A percentile compares a stretch with the other conserved stretches of the same genome.
Evolutionary conservation across 2,888 invertebrate species (phyloP).

Genomic region (Cephonodes hylas): DNA sequence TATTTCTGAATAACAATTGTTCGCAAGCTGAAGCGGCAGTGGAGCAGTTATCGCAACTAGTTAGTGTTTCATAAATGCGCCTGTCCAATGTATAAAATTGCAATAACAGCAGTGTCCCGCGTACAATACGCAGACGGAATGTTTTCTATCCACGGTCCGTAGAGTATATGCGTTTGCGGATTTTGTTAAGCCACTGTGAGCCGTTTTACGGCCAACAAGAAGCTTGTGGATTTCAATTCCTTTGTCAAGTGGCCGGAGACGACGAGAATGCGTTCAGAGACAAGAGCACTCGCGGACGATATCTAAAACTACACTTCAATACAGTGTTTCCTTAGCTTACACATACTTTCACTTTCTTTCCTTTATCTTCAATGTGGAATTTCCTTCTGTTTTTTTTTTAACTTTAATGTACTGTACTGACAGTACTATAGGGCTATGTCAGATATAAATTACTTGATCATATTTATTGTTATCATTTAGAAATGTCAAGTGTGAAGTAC

Average conservation of each 20-base stretch:
- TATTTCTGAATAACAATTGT: background rate
- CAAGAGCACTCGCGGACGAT: conserved; percentile 54
- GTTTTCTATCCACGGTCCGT: conserved; percentile 11
- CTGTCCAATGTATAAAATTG: conserved; percentile 9
- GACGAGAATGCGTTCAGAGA: conserved; percentile 54
- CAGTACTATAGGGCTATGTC: too few relatives aligned
- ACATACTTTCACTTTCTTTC: conserved; percentile 27
- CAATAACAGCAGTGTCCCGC: background rate
- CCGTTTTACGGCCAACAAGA: conserved; percentile 50
- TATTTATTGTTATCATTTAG: too few relatives aligned
- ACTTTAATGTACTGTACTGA: background rate
- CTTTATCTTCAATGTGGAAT: background rate
- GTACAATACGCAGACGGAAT: conserved; percentile 9
- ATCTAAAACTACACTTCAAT: conserved; percentile 44
- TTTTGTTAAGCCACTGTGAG: conserved; percentile 50
- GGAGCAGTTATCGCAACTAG: background rate
- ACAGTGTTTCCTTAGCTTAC: conserved; percentile 18
- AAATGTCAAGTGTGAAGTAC: too few relatives aligned
- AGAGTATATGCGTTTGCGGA: conserved; percentile 29
- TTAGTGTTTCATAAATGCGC: conserved; percentile 6
- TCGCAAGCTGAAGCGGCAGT: background rate
- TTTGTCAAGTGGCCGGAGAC: conserved; percentile 56
- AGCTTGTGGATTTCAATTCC: conserved; percentile 63
- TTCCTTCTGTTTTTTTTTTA: background rate
- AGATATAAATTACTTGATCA: too few relatives aligned